Evolutionary conservation across 2,888 invertebrate genomes (phyloP).

Genomic region (Tetropium fuscum): DNA sequence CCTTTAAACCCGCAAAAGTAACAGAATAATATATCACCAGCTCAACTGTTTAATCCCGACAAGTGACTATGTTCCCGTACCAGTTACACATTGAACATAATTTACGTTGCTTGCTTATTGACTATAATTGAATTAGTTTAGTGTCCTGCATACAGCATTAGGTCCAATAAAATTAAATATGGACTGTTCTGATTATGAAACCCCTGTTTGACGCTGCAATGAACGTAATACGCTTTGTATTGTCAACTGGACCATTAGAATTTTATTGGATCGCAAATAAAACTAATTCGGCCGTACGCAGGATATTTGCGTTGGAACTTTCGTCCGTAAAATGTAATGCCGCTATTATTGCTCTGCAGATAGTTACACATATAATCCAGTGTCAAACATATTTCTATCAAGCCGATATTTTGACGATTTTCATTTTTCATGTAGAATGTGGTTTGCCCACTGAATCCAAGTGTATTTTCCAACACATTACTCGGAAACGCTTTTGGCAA

Average conservation of each 20-base stretch:
- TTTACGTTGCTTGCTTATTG: slow-evolving; percentile 19
- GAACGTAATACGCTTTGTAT: slow-evolving; percentile 13
- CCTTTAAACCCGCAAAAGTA: not conserved
- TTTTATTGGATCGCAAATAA: slow-evolving; percentile 21
- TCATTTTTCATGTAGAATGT: too few relatives aligned
- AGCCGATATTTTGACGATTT: too few relatives aligned
- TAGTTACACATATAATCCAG: too few relatives aligned
- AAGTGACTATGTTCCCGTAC: not conserved
- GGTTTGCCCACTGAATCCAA: too few relatives aligned
- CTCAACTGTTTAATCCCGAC: not conserved
- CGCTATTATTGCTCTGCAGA: too few relatives aligned
- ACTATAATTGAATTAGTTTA: slow-evolving; percentile 26
- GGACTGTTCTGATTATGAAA: slow-evolving; percentile 22
- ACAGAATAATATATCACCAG: not conserved
- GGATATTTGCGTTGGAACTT: too few relatives aligned
- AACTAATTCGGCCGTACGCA: slow-evolving; percentile 11
- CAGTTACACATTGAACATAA: not conserved
- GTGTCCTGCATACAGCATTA: slow-evolving; percentile 19
- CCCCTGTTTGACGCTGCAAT: slow-evolving; percentile 22
- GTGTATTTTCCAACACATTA: too few relatives aligned
- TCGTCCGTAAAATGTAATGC: too few relatives aligned
- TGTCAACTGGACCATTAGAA: slow-evolving; percentile 11
- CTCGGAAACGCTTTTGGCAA: too few relatives aligned
- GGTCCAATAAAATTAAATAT: slow-evolving; percentile 25
- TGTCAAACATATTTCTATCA: too few relatives aligned